phyloP scores from a whole-genome alignment of 2,113 vertebrate species.

The Xenus cinereus region DNA sequence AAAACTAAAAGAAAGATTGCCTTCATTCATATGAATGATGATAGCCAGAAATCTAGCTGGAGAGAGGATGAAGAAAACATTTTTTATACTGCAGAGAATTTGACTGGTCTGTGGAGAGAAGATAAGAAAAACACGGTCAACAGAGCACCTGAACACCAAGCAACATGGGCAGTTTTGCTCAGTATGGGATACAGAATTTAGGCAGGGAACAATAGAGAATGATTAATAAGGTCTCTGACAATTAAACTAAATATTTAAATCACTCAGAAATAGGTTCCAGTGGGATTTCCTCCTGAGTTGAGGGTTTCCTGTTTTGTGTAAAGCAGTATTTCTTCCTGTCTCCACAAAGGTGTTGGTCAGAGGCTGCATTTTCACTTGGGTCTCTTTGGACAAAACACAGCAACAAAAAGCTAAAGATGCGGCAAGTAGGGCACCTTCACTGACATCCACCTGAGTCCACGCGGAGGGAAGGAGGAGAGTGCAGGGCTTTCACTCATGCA shows the following conservation, averaged over 20 bases:
- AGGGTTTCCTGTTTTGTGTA: rapidly evolving
- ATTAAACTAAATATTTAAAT: not conserved
- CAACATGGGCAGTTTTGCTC: not conserved
- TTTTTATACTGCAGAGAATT: not conserved
- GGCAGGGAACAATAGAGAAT: not conserved
- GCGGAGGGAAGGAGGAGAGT: not conserved
- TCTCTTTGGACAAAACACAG: not conserved
- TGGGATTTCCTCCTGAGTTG: not conserved
- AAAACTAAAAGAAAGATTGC: not conserved
- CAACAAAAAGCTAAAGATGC: not conserved
- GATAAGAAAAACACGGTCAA: not conserved
- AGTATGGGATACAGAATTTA: rapidly evolving
- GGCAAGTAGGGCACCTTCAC: not conserved
- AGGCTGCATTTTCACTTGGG: not conserved
- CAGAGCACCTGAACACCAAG: not conserved
- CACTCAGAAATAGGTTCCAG: not conserved
- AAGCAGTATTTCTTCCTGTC: not conserved
- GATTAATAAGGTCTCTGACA: not conserved
- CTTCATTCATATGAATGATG: not conserved
- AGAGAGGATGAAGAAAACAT: not conserved
- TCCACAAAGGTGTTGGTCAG: not conserved
- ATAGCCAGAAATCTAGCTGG: not conserved
- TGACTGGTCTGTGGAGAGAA: not conserved
- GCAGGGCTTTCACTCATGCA: not conserved
- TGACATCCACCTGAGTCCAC: rapidly evolving